Percentiles rank a stretch among this genome's conserved stretches.
These are phyloP conservation scores for Piezodorus guildinii DNA, from an alignment of 1,140 invertebrate genomes.

Conservation along the genomic window DNA sequence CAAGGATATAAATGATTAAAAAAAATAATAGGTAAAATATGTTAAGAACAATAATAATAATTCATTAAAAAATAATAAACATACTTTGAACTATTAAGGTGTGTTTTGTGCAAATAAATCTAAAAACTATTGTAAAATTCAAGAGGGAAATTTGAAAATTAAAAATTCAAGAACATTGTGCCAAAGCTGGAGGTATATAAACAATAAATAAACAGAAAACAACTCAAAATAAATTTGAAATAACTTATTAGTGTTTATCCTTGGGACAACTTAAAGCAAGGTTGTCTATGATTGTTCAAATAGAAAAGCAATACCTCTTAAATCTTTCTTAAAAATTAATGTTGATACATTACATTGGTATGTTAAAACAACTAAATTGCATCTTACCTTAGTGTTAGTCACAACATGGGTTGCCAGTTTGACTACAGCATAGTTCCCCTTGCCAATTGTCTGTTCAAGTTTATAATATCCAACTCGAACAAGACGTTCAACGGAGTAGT, in stretches of 20 bases:
- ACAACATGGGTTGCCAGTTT: slow-evolving; percentile 95
- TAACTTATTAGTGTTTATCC: slow-evolving; percentile 3
- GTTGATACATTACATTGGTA: neutral
- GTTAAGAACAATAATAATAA: too few species aligned
- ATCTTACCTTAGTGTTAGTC: slow-evolving; percentile 90
- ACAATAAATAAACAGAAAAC: too few species aligned
- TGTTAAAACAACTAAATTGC: neutral
- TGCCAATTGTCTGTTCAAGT: slow-evolving; percentile 90
- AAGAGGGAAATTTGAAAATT: neutral
- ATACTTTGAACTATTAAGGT: too few species aligned
- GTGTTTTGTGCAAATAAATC: too few species aligned
- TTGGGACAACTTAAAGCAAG: slow-evolving; percentile 7
- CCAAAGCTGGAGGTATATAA: neutral
- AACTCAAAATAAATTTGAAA: neutral
- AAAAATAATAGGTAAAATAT: too few species aligned
- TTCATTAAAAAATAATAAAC: too few species aligned
- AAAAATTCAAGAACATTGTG: neutral
- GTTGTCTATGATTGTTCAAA: slow-evolving; percentile 1
- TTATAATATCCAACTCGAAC: slow-evolving; percentile 94
- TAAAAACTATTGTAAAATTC: too few species aligned
- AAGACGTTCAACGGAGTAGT: slow-evolving; percentile 52
- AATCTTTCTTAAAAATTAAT: neutral
- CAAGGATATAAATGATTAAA: too few species aligned
- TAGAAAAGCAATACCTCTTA: neutral
- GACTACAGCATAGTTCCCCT: slow-evolving; percentile 98